Evolutionary conservation across 1,140 invertebrate genomes (phyloP), one percentile per base, ranked within the genome.

Genomic region (Subanguina moxae): DNA sequence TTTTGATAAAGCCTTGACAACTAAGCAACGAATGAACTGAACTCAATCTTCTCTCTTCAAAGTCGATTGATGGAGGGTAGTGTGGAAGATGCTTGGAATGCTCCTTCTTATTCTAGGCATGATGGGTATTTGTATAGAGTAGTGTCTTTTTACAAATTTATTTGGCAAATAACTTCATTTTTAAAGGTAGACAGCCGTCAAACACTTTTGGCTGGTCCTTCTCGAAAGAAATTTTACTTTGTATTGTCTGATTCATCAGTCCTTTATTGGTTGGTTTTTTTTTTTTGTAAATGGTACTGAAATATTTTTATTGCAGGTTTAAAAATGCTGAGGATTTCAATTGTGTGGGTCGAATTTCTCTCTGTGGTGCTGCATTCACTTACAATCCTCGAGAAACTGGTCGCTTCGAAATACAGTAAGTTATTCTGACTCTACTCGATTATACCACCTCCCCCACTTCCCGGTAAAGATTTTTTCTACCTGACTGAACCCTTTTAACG

Each of bases 321-420:
- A 73, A 73, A 64, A 62, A 25, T 45, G 46, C 72, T 8, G 62
- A 17, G 21, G 71, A 73, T 59, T 75, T 74, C 23, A 65, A 67
- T 57, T 73, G 72, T 61, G 52, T 61, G n/a, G 72, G 72, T n/a
- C 57, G 72, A 19, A 75, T 74, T 17, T 56, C 57, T 28, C 43
- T 74, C 13, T 57, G 65, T 58, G 72, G 72, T 45, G 72, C 72
- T 57, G 72, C 72, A 9, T 74, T 74, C 25, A 62, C 61, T 9
- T 74, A 62, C 46, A 63, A 74, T 70, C 72, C 72, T 21, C 28
- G 72, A 27, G 64, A 74, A 23, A 23, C 56, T 28, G 72, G 73
- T 21, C 59, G 48, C 27, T 74, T 74, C 48, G 72, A 74, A 48
- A 74, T 74, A 25, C 72, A 76, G 72, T 75, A 19, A 63, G 59